These are phyloP conservation scores for Coreoperca whiteheadi DNA, from an alignment of 2,113 vertebrate species.

Conservation along the genomic window DNA sequence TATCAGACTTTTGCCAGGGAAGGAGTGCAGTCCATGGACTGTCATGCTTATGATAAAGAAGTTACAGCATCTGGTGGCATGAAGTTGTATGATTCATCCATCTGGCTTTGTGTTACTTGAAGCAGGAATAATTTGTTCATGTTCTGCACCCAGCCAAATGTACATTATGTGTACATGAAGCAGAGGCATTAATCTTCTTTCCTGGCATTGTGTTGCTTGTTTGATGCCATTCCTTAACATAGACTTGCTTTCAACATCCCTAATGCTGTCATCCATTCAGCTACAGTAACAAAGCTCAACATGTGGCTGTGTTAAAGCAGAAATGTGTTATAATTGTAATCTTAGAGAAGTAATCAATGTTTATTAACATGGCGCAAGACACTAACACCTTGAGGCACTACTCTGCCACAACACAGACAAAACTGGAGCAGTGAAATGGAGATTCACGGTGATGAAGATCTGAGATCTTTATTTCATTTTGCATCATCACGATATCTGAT, in stretches of 20 bases:
- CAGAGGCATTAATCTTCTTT: slow-evolving; percentile 34
- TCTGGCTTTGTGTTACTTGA: slow-evolving; percentile 44
- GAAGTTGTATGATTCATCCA: slow-evolving; percentile 38
- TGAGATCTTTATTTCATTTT: slow-evolving; percentile 37
- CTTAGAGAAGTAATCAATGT: slow-evolving; percentile 41
- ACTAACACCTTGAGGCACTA: slow-evolving; percentile 15
- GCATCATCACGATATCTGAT: slow-evolving; percentile 36
- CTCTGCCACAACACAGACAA: slow-evolving; percentile 28
- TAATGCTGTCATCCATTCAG: slow-evolving; percentile 25
- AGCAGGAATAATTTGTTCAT: slow-evolving; percentile 29
- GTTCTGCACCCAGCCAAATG: slow-evolving; percentile 29
- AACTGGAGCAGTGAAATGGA: slow-evolving; percentile 11
- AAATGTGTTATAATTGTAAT: slow-evolving; percentile 22
- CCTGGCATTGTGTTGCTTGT: slow-evolving; percentile 23
- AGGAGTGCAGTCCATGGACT: slow-evolving; percentile 29
- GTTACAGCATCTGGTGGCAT: slow-evolving; percentile 33
- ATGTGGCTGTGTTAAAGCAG: slow-evolving; percentile 4
- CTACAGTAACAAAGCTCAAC: slow-evolving; percentile 10
- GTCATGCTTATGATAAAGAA: slow-evolving; percentile 38
- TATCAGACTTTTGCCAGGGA: slow-evolving; percentile 59
- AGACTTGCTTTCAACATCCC: slow-evolving; percentile 21
- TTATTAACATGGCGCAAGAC: slow-evolving; percentile 35
- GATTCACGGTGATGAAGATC: slow-evolving; percentile 19
- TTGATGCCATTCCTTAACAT: slow-evolving; percentile 18
- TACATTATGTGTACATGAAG: slow-evolving; percentile 39